A percentile compares a stretch with the other conserved stretches of the same genome.
phyloP scores from a whole-genome alignment of 1,140 invertebrate species.

The Andrena cerasifolii region DNA sequence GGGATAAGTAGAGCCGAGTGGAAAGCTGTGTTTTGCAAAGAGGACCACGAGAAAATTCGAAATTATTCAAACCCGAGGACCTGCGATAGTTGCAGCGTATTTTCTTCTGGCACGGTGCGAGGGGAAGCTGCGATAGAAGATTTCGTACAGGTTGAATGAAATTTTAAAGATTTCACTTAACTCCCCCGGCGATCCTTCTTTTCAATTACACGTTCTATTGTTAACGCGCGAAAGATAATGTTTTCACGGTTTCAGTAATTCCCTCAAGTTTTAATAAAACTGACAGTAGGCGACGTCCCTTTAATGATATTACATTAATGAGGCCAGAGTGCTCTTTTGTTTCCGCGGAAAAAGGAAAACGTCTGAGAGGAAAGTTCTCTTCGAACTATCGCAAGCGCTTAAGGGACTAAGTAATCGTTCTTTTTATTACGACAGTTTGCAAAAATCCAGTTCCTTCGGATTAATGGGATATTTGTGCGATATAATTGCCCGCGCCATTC shows the following conservation, averaged over 20 bases:
- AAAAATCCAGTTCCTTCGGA: neutral
- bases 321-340: slow-evolving; percentile 25
- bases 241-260: slow-evolving; percentile 20
- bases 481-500: too few species aligned
- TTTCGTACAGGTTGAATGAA: neutral
- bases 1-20: neutral
- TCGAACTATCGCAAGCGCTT: neutral
- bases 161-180: neutral
- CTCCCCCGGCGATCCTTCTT: neutral
- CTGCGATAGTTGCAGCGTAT: neutral
- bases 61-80: neutral
- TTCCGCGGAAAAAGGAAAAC: neutral
- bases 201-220: neutral
- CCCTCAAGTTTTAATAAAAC: slow-evolving; percentile 12
- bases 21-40: neutral
- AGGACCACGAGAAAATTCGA: neutral
- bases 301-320: slow-evolving; percentile 20
- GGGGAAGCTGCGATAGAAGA: too few species aligned
- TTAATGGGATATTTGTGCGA: too few species aligned
- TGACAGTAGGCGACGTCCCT: slow-evolving; percentile 3
- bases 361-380: slow-evolving; percentile 10
- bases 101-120: neutral
- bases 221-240: slow-evolving; percentile 1
- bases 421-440: neutral
- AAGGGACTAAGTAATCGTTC: neutral